Evolutionary conservation across 2,888 invertebrate genomes (phyloP).

Genomic region (Pandemis cinnamomeana): DNA sequence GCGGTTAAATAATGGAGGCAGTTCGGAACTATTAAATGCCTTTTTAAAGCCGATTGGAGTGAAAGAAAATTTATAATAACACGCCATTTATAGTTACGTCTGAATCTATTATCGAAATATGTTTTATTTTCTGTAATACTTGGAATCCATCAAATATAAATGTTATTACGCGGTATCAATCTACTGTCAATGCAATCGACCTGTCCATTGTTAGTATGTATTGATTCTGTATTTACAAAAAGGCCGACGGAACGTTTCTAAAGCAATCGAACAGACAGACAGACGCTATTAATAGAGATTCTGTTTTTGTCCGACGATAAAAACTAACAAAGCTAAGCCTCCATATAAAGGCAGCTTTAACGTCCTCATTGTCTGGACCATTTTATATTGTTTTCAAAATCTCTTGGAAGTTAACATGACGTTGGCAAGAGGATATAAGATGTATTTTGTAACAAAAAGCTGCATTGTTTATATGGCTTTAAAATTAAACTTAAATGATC

Average conservation of each 20-base stretch:
- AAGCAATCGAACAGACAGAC: conserved; percentile 29
- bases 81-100: conserved; percentile 8
- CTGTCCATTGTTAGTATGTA: conserved; percentile 35
- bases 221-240: conserved; percentile 35
- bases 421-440: conserved; percentile 27
- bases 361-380: conserved; percentile 33
- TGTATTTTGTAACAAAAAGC: conserved; percentile 6
- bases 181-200: conserved; percentile 21
- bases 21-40: not conserved
- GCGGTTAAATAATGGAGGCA: conserved; percentile 26
- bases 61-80: conserved; percentile 6
- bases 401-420: conserved; percentile 34
- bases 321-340: conserved; percentile 33
- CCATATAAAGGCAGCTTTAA: conserved; percentile 29
- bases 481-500: not conserved
- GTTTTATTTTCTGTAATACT: conserved; percentile 18
- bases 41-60: conserved; percentile 4
- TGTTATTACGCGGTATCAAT: conserved; percentile 28
- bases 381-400: conserved; percentile 35
- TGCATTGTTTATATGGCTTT: not conserved
- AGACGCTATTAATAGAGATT: conserved; percentile 34
- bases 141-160: conserved; percentile 25
- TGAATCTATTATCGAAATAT: conserved; percentile 14
- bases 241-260: conserved; percentile 14
- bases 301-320: conserved; percentile 34